Conservation (phyloP, 2,888 invertebrate species). For the Plebejus melissa region DNA sequence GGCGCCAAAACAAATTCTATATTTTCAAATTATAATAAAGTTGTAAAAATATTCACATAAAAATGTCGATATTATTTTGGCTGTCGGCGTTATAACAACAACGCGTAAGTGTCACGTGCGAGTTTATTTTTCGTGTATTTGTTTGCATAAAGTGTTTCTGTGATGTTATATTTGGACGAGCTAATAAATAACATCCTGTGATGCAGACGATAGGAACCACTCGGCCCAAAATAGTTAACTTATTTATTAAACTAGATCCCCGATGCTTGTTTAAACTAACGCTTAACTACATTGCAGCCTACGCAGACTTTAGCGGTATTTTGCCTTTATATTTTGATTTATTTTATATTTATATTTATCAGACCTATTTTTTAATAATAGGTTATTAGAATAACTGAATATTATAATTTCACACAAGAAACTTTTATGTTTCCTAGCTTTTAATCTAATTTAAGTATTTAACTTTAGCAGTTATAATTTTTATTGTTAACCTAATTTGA, state of each 20-base stretch:
- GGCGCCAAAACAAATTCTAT: not conserved
- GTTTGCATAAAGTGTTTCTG: not conserved
- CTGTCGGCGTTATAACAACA: not conserved
- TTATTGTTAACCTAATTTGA: not conserved
- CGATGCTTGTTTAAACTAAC: not conserved
- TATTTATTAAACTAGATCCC: conserved; percentile 12
- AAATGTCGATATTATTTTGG: conserved; percentile 5
- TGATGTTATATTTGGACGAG: conserved; percentile 29
- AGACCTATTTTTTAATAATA: not conserved
- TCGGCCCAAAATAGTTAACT: conserved; percentile 29
- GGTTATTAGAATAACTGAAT: too few relatives aligned
- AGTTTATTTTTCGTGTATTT: conserved; percentile 5
- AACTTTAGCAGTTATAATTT: not conserved
- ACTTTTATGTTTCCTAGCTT: too few relatives aligned
- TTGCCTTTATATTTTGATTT: too few relatives aligned
- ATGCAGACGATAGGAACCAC: conserved; percentile 38
- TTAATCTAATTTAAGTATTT: not conserved
- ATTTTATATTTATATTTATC: not conserved
- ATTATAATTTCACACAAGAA: too few relatives aligned
- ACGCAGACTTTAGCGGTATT: not conserved
- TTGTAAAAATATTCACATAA: not conserved
- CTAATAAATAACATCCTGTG: conserved; percentile 39
- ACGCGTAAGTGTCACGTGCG: conserved; percentile 7
- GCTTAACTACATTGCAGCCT: not conserved
- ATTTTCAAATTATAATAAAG: conserved; percentile 5